Evolutionary conservation across 2,797 vertebrate genomes (phyloP).

Genomic region (Microctenopoma lineatum): DNA sequence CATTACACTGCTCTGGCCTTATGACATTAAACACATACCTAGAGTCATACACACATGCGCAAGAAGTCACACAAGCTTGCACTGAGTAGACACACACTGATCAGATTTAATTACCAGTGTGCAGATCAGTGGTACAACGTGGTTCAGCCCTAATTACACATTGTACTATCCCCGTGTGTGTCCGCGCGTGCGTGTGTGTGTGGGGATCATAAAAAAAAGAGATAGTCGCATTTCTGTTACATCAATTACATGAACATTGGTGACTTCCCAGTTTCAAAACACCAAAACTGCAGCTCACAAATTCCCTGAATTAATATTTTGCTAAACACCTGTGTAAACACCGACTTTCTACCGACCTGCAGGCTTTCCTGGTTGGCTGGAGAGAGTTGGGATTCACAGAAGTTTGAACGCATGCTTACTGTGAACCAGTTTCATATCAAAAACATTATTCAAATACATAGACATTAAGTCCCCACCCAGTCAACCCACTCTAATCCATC

Average conservation of each 20-base stretch:
- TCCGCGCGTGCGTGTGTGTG: not conserved
- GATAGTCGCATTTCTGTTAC: conserved; percentile 8
- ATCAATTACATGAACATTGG: conserved; percentile 29
- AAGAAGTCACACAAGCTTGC: conserved; percentile 33
- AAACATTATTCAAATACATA: not conserved
- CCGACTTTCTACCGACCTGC: not conserved
- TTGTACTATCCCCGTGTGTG: conserved; percentile 23
- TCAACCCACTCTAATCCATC: no score
- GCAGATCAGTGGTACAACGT: conserved; percentile 64
- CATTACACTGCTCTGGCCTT: conserved; percentile 69
- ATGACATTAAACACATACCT: conserved; percentile 67
- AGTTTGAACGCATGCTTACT: not conserved
- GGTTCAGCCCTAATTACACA: conserved; percentile 72
- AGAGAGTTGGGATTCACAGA: conserved; percentile 13
- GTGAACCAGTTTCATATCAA: conserved; percentile 6
- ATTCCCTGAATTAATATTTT: conserved; percentile 22
- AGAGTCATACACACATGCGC: conserved; percentile 1
- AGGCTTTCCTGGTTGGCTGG: not conserved
- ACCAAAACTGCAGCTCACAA: conserved; percentile 21
- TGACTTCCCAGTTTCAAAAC: not conserved
- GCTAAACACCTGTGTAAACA: conserved; percentile 8
- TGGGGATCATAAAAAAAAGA: conserved; percentile 1
- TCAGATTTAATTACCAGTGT: conserved; percentile 74
- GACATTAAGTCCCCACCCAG: not conserved
- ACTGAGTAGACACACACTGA: conserved; percentile 48